Conservation (phyloP, 2,888 invertebrate species). For the Apantesis nais region DNA sequence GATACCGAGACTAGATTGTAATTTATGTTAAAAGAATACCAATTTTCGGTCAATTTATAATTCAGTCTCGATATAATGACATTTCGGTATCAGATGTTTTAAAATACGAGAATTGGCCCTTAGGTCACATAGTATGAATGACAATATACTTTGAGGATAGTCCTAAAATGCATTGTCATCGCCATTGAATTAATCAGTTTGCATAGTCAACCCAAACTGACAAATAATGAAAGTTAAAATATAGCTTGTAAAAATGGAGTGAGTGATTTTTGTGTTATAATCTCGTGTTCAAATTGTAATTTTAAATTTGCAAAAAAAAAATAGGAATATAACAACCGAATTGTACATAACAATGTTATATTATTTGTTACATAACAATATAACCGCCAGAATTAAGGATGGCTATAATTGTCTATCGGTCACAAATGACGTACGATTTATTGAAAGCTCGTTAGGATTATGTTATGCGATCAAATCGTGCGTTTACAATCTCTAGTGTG, state of each 20-base stretch:
- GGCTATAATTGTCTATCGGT: constrained; percentile 1
- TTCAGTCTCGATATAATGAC: too few relatives aligned
- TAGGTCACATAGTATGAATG: too few relatives aligned
- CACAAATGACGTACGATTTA: background rate
- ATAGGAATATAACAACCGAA: background rate
- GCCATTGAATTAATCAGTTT: too few relatives aligned
- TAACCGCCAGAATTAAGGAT: background rate
- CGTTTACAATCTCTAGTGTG: constrained; percentile 2
- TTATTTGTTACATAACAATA: background rate
- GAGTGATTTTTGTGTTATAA: too few relatives aligned
- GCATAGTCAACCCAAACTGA: background rate
- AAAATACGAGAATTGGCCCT: too few relatives aligned
- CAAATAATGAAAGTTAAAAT: background rate
- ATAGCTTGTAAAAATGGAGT: background rate
- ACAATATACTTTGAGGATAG: too few relatives aligned
- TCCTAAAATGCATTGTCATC: too few relatives aligned
- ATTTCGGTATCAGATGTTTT: too few relatives aligned
- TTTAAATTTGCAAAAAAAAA: background rate
- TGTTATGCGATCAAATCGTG: background rate
- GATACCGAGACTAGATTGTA: too few relatives aligned
- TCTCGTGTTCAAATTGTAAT: background rate
- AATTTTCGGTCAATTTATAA: too few relatives aligned
- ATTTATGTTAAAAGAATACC: too few relatives aligned
- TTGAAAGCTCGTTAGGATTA: background rate
- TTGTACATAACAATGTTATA: background rate